These are phyloP conservation scores for Calliphora vomitoria DNA, from an alignment of 2,888 invertebrate species.

Conservation along the genomic window DNA sequence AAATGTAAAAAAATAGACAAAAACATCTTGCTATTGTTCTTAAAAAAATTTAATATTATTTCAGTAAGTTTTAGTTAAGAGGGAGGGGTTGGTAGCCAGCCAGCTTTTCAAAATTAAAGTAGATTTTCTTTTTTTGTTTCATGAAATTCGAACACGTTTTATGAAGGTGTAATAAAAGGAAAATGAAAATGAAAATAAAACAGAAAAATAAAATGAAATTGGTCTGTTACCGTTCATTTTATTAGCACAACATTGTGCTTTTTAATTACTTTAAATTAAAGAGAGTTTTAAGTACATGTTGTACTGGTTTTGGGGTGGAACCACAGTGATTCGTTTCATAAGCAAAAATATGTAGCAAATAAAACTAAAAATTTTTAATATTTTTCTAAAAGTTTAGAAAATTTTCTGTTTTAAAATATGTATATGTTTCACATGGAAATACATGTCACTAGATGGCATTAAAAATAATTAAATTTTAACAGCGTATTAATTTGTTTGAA, in stretches of 20 bases:
- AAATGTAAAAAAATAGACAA: background rate
- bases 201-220: background rate
- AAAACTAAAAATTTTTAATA: no score
- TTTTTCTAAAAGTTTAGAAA: no score
- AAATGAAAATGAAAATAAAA: constrained; percentile 12
- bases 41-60: constrained; percentile 18
- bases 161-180: background rate
- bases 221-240: constrained; percentile 1
- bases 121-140: background rate
- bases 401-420: no score
- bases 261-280: constrained; percentile 52
- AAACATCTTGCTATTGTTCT: background rate
- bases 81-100: background rate
- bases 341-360: no score
- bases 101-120: background rate
- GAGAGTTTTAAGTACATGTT: background rate
- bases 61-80: background rate
- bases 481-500: no score
- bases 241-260: constrained; percentile 10
- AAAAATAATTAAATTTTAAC: no score
- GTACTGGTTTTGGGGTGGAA: background rate
- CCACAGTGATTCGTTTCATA: no score
- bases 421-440: no score
- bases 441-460: no score
- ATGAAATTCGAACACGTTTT: constrained; percentile 39